phyloP scores from a whole-genome alignment of 2,888 invertebrate species.

The Stenodema calcarata region DNA sequence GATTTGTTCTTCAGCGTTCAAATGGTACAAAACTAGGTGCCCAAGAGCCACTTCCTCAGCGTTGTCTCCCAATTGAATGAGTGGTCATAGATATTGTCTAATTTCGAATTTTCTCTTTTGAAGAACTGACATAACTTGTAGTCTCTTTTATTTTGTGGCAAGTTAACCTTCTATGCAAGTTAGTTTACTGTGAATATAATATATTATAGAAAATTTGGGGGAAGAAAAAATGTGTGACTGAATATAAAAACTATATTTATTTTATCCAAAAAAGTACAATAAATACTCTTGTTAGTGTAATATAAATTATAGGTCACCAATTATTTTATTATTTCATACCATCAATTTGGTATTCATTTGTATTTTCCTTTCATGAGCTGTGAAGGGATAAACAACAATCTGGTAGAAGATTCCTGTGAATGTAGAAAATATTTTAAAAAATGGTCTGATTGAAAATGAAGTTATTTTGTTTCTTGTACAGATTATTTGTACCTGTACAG shows the following conservation, averaged over 20 bases:
- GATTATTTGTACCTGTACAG: not conserved
- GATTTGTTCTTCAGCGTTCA: not conserved
- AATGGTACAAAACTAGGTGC: no score
- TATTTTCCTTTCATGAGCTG: not conserved
- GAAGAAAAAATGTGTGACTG: not conserved
- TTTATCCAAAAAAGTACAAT: not conserved
- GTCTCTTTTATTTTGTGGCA: not conserved
- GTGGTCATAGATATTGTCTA: not conserved
- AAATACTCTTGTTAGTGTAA: not conserved
- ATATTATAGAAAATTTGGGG: not conserved
- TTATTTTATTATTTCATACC: not conserved
- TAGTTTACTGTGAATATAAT: not conserved
- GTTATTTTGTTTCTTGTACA: not conserved
- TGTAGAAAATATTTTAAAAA: not conserved
- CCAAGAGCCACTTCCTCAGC: not conserved
- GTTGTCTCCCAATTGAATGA: not conserved
- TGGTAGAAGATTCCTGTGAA: not conserved
- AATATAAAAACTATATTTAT: not conserved
- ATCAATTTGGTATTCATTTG: not conserved
- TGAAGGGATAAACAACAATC: not conserved
- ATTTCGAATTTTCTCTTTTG: not conserved
- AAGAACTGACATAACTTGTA: not conserved
- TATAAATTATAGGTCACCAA: not conserved
- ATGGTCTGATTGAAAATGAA: not conserved
- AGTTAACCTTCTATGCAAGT: not conserved